Percentiles rank a stretch among this genome's conserved stretches.
phyloP scores from a whole-genome alignment of 2,113 vertebrate species.

The Notarius lentiginosus region DNA sequence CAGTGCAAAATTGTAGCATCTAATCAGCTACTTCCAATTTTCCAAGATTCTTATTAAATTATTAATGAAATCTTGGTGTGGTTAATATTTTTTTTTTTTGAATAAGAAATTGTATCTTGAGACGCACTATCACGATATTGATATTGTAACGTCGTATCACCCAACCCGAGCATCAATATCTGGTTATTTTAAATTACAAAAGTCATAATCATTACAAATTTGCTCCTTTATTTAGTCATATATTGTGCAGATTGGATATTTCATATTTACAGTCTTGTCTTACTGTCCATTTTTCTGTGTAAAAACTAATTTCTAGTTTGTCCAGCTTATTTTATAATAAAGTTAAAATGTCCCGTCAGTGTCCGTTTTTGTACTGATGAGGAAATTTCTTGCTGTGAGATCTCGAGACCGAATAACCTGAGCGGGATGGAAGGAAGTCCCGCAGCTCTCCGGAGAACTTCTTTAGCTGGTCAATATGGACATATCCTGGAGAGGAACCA shows the following conservation, averaged over 20 bases:
- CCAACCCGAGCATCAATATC: too few species aligned
- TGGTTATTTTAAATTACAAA: not conserved
- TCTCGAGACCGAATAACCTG: slow-evolving; percentile 55
- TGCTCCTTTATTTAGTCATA: not conserved
- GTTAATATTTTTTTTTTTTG: not conserved
- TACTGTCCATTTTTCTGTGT: too few species aligned
- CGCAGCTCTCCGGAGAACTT: slow-evolving; percentile 65
- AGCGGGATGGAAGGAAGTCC: slow-evolving; percentile 56
- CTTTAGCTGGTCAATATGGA: slow-evolving; percentile 61
- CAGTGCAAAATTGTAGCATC: not conserved
- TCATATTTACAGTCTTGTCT: not conserved
- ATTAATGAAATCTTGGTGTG: not conserved
- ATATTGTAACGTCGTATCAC: not conserved
- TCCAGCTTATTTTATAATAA: not conserved
- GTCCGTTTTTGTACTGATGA: not conserved
- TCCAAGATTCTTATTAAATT: not conserved
- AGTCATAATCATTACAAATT: not conserved
- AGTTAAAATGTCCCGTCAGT: not conserved
- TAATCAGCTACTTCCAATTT: not conserved
- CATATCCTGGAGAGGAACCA: slow-evolving; percentile 56
- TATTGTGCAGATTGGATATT: not conserved
- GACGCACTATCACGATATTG: not conserved
- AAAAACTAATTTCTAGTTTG: not conserved
- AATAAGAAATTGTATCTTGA: not conserved
- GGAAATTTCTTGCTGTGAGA: slow-evolving; percentile 21